Base-by-base conservation (phyloP, 2,797 vertebrate species). In the Poecilia picta region DNA sequence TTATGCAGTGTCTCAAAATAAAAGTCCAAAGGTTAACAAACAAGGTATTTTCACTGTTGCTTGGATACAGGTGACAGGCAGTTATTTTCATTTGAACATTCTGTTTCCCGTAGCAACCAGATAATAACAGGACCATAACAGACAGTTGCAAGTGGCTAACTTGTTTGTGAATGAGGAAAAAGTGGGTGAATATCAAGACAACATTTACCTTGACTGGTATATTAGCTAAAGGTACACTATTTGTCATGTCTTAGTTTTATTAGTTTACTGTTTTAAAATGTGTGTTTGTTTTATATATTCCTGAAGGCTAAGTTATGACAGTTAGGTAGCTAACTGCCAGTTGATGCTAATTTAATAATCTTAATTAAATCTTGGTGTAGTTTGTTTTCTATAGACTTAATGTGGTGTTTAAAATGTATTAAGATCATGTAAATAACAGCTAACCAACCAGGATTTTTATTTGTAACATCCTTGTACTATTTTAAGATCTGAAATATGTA, bases 51-150 rank as follows among this genome's bases (percentile, higher is more conserved):
- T 70, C 39, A 70, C 4, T 70, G 66, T 70, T 70, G 66, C 66
- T 43, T 41, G 66, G 66, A n/a, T 43, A 70, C 39, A n/a, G 5
- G 39, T 43, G 10, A 43, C 47, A 25, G n/a, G 36, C 18, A 68
- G 36, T 68, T 68, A 68, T 68, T 49, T 71, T 81, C 74, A 73
- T 39, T 66, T 77, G 53, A 70, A 57, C 71, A 7, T 70, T 33
- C 49, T 81, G 75, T 80, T 79, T 80, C 80, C 25, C 7, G 4
- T 72, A 66, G 82, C 75, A 78, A 78, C 82, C 45, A 3, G 31
- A 28, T 76, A 74, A 47, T 23, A 76, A 36, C 55, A 36, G 70
- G 33, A 75, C 41, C 8, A 5, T 10, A 39, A 31, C 11, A 51
- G 62, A 64, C 53, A 68, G 8, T 41, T 68, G 43, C 68, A 77